phyloP scores from a whole-genome alignment of 2,888 invertebrate genomes.

The Chelonus formosanus region DNA sequence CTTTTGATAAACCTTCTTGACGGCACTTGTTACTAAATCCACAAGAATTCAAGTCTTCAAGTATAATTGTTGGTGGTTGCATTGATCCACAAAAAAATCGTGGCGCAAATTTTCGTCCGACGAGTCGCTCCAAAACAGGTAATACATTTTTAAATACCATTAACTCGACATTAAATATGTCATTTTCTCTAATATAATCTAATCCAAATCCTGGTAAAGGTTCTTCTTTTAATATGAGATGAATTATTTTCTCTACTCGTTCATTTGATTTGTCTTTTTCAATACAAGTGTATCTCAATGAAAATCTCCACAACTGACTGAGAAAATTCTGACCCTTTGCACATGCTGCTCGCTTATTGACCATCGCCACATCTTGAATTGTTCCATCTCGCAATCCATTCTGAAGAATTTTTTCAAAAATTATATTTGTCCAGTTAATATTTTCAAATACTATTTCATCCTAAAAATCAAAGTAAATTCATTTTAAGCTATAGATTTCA shows the following conservation, averaged over 20 bases:
- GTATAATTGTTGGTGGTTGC: slow-evolving; percentile 36
- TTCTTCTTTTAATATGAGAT: slow-evolving; percentile 43
- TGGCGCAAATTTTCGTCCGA: slow-evolving; percentile 40
- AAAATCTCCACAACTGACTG: slow-evolving; percentile 39
- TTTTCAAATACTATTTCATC: slow-evolving; percentile 19
- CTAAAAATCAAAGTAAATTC: slow-evolving; percentile 10
- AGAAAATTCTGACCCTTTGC: slow-evolving; percentile 42
- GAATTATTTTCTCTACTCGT: slow-evolving; percentile 24
- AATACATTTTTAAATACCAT: slow-evolving; percentile 38
- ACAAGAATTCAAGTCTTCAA: slow-evolving; percentile 45
- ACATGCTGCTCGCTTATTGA: slow-evolving; percentile 47
- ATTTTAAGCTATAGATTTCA: background rate
- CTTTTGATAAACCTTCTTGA: slow-evolving; percentile 43
- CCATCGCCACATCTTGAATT: slow-evolving; percentile 37
- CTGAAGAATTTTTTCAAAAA: slow-evolving; percentile 29
- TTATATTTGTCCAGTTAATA: slow-evolving; percentile 20
- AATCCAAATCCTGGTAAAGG: slow-evolving; percentile 25
- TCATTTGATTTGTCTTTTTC: slow-evolving; percentile 12
- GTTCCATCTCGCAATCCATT: slow-evolving; percentile 29
- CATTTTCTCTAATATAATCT: slow-evolving; percentile 36
- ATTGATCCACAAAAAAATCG: slow-evolving; percentile 31
- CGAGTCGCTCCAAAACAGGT: slow-evolving; percentile 38
- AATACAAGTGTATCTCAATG: slow-evolving; percentile 31
- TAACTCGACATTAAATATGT: slow-evolving; percentile 42
- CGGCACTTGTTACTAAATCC: slow-evolving; percentile 45